A percentile compares a stretch with the other conserved stretches of the same genome.
Evolutionary conservation across 2,797 vertebrate species (phyloP).

Genomic region (Coccyzus lansbergi): DNA sequence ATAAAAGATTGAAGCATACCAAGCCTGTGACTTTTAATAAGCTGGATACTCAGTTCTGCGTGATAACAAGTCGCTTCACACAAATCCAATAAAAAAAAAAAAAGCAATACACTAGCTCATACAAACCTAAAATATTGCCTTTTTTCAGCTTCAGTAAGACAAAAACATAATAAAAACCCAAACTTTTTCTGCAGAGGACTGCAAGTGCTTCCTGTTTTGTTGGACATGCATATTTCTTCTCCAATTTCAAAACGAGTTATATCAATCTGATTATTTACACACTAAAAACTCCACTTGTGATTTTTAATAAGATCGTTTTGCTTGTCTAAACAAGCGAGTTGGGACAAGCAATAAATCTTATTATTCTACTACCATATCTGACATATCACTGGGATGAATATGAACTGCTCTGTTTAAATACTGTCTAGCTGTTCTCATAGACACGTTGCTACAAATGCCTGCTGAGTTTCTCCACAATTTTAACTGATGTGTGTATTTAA

Average conservation of each 20-base stretch:
- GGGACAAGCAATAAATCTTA: neutral
- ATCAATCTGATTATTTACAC: neutral
- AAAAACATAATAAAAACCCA: neutral
- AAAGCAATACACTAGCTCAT: neutral
- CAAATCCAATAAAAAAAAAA: neutral
- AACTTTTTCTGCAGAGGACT: neutral
- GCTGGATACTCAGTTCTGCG: neutral
- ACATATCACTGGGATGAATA: neutral
- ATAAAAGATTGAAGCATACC: neutral
- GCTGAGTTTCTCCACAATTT: neutral
- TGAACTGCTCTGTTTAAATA: neutral
- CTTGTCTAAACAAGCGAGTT: neutral
- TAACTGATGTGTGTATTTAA: neutral
- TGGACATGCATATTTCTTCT: neutral
- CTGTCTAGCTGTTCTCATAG: neutral
- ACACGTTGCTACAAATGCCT: neutral
- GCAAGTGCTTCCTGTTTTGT: neutral
- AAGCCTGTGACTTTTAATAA: neutral
- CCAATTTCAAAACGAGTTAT: neutral
- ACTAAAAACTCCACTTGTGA: neutral
- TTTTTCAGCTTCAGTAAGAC: neutral
- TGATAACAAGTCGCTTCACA: neutral
- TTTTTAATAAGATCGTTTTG: neutral
- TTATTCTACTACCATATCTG: neutral
- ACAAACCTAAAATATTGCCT: neutral